Percentiles rank a stretch among this genome's conserved stretches.
Conservation (phyloP, 2,113 vertebrate species). For the Eolophus roseicapilla region DNA sequence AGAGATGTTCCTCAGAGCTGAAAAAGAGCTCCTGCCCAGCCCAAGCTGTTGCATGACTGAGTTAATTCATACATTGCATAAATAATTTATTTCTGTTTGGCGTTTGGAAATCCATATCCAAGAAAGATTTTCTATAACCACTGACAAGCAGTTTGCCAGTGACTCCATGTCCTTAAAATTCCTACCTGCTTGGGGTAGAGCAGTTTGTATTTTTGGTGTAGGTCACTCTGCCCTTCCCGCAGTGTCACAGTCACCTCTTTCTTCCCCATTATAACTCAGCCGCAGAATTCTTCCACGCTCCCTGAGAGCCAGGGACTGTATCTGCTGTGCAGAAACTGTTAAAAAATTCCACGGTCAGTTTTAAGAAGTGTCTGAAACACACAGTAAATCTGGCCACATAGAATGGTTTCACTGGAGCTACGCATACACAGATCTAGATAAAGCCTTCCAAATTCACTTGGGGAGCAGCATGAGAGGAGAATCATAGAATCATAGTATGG, state of each 20-base stretch:
- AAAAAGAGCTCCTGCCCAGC: not conserved
- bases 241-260: not conserved
- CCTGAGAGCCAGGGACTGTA: not conserved
- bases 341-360: not conserved
- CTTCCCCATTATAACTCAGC: not conserved
- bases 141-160: not conserved
- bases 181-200: not conserved
- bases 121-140: not conserved
- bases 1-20: not conserved
- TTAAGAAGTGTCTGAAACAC: not conserved
- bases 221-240: not conserved
- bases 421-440: not conserved
- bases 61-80: not conserved
- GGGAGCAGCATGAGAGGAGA: not conserved
- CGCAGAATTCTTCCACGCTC: not conserved
- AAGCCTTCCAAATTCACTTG: not conserved
- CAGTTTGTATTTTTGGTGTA: not conserved
- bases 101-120: not conserved
- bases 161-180: not conserved
- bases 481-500: not conserved
- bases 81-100: not conserved
- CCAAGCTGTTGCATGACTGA: accelerated
- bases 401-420: not conserved
- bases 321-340: not conserved
- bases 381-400: not conserved